A percentile compares a stretch with the other conserved stretches of the same genome.
phyloP scores from a whole-genome alignment of 2,113 vertebrate genomes.

The Dipodomys ordii region DNA sequence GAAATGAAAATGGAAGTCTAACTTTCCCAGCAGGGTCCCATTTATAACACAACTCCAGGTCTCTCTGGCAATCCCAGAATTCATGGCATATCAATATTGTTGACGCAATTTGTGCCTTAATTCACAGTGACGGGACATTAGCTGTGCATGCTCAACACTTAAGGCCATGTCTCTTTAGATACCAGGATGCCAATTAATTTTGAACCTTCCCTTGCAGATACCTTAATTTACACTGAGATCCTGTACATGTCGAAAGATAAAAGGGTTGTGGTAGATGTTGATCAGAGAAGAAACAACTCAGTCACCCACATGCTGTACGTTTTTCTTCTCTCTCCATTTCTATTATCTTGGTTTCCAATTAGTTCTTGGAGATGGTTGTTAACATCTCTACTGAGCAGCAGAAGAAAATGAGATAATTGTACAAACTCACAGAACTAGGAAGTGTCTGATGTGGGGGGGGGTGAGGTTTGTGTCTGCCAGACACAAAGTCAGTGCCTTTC shows the following conservation, averaged over 20 bases:
- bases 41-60: background rate
- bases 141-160: background rate
- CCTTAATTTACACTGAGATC: slow-evolving; percentile 9
- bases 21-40: no score
- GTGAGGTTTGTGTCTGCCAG: fast-evolving
- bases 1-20: fast-evolving
- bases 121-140: slow-evolving; percentile 44
- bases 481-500: fast-evolving
- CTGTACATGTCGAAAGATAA: background rate
- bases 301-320: fast-evolving
- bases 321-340: background rate
- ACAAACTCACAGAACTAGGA: background rate
- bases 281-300: background rate
- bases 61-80: background rate
- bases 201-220: background rate
- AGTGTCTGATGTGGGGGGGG: background rate
- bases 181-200: slow-evolving; percentile 41
- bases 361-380: background rate
- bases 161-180: background rate
- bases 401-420: background rate
- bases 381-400: no score
- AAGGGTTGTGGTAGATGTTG: fast-evolving
- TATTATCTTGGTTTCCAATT: background rate
- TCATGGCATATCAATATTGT: slow-evolving; percentile 37
- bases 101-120: slow-evolving; percentile 41